These are phyloP conservation scores for Xenopus petersii DNA, from an alignment of 2,797 vertebrate species.

Conservation along the genomic window DNA sequence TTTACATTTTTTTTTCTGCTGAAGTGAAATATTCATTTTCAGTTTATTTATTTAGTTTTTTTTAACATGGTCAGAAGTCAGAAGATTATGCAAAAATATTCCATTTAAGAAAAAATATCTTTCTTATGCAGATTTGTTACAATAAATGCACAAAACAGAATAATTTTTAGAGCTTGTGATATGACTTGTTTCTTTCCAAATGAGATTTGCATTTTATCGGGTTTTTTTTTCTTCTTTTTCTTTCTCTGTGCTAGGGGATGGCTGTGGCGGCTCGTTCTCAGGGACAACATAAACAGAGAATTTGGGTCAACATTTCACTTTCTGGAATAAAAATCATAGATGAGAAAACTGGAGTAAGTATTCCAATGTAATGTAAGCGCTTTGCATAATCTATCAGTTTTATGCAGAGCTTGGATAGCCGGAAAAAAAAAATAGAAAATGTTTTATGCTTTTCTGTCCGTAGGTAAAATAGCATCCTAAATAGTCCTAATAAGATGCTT, in stretches of 20 bases:
- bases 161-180: neutral
- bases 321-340: conserved; percentile 92
- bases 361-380: neutral
- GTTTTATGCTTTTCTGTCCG: neutral
- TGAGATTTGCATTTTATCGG: neutral
- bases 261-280: conserved; percentile 91
- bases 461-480: neutral
- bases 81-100: neutral
- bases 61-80: neutral
- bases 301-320: conserved; percentile 92
- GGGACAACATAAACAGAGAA: conserved; percentile 94
- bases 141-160: neutral
- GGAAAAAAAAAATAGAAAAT: no score
- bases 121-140: neutral
- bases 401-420: neutral
- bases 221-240: neutral
- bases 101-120: no score
- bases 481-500: neutral
- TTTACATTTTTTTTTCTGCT: no score
- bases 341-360: conserved; percentile 91
- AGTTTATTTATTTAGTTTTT: neutral
- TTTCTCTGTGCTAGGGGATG: conserved; percentile 74
- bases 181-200: neutral
- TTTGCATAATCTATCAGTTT: neutral
- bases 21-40: neutral